Evolutionary conservation across 1,140 invertebrate genomes (phyloP), one percentile per base, ranked within the genome.

Genomic region (Drosophila willistoni): DNA sequence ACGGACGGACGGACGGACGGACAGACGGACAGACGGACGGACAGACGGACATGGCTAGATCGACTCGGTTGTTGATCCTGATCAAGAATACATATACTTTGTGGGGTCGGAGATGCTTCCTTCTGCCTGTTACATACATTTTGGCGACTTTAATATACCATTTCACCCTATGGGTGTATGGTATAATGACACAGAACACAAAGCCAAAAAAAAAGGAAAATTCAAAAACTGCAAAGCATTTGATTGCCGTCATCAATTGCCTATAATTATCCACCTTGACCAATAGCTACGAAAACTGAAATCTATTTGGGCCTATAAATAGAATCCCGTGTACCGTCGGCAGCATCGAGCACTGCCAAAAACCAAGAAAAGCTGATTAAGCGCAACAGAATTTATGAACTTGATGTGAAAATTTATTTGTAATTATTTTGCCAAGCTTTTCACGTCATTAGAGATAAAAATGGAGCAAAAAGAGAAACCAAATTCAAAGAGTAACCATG

Each of bases 251-350:
- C 56, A 61, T 33, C 33, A 55, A 57, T n/a, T 44, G 12, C 79
- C 82, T 79, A 72, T 82, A 85, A 82, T 79, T 85, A 87, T 83
- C 83, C 87, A 87, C 82, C 82, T 85, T 85, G 79, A 85, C 81
- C 82, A 74, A 71, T 71, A 57, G 64, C 57, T 47, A 68, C 68
- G 61, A 84, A 84, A 59, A 74, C 54, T 74, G 55, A 64, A 59
- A 73, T 59, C 19, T 51, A 51, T 51, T 51, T 51, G n/a, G n/a
- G 10, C 39, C 71, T 85, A 85, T 60, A 70, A 85, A 79, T 85
- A 85, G 41, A 25, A 36, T 44, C 34, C 42, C 57, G 63, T 68
- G 62, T 33, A 67, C 64, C 59, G 56, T 51, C 60, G 63, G 78
- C 73, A 85, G 78, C 74, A 70, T 79, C 79, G 17, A 2, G 3